Evolutionary conservation across 2,113 vertebrate genomes (phyloP).

Genomic region (Arizona elegans): DNA sequence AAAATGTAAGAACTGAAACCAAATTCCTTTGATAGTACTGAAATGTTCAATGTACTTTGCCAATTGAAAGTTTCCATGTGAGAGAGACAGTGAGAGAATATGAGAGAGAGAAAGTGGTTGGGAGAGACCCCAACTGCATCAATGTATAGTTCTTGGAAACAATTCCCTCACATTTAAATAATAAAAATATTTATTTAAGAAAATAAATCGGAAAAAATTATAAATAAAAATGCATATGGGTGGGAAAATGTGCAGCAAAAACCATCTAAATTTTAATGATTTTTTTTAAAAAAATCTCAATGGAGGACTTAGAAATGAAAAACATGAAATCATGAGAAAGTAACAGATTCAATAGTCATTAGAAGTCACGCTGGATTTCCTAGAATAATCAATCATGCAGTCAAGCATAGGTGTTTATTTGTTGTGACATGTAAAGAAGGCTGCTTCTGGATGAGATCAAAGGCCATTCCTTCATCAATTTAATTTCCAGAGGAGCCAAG

Average conservation of each 20-base stretch:
- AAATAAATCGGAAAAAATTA: neutral
- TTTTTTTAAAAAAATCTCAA: neutral
- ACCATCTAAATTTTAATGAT: neutral
- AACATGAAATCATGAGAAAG: neutral
- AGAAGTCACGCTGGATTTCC: neutral
- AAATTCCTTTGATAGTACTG: neutral
- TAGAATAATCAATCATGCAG: neutral
- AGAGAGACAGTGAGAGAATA: neutral
- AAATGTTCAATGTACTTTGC: neutral
- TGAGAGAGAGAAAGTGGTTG: neutral
- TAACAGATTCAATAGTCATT: neutral
- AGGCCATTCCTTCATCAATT: neutral
- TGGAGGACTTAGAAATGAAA: neutral
- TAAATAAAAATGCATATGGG: neutral
- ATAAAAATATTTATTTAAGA: neutral
- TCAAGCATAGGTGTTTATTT: neutral
- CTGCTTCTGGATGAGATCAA: neutral
- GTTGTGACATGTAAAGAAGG: neutral
- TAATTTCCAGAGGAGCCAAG: neutral
- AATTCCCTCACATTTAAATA: neutral
- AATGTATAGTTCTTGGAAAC: neutral
- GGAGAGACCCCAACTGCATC: neutral
- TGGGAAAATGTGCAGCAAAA: neutral
- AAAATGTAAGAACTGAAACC: neutral
- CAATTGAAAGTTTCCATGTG: neutral